Base-by-base conservation (phyloP, 2,888 invertebrate species). In the Cerastoderma edule region DNA sequence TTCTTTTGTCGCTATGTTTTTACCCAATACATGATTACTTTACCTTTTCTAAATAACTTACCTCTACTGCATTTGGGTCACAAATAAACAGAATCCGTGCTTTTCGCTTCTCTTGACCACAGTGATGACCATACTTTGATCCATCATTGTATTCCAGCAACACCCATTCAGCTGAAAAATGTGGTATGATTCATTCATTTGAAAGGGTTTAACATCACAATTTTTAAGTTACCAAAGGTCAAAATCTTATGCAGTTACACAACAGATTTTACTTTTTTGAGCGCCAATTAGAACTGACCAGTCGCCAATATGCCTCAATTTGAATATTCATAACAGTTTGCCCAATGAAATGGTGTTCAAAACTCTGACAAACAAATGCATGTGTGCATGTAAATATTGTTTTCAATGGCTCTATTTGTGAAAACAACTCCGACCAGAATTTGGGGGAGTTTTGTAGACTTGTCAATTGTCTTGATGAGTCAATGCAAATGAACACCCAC, bases 121-220 rank as follows among this genome's bases (percentile, higher is more conserved):
- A 90, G 65, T 87, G 85, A 0, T 50, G 30, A 19, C 30, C 6
- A 68, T 88, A 88, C 0, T n/a, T 27, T 0, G 80, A 75, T n/a
- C 89, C 89, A 8, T 69, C 81, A 24, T 65, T 56, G 63, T 89
- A 90, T 50, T 89, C 87, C 35, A 90, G 64, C 28, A 86, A 75
- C n/a, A 89, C 68, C 90, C 90, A 91, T 56, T 89, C 85, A 63
- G 81, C 90, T 91, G 83, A 22, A 83, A 82, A 63, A 63, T 5
- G 44, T n/a, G 33, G 4, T 56, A 16, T 32, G 24, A 13, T 27
- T 5, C n/a, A 56, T 5, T 28, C 10, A n/a, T 27, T 5, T 56
- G 6, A 16, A 53, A 16, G 6, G 13, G 13, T 53, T 53, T 53
- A 8, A 6, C 24, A 32, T 56, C 10, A n/a, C 1, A 56, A 56